phyloP scores from a whole-genome alignment of 2,888 invertebrate genomes.

The Chrysodeixis includens region DNA sequence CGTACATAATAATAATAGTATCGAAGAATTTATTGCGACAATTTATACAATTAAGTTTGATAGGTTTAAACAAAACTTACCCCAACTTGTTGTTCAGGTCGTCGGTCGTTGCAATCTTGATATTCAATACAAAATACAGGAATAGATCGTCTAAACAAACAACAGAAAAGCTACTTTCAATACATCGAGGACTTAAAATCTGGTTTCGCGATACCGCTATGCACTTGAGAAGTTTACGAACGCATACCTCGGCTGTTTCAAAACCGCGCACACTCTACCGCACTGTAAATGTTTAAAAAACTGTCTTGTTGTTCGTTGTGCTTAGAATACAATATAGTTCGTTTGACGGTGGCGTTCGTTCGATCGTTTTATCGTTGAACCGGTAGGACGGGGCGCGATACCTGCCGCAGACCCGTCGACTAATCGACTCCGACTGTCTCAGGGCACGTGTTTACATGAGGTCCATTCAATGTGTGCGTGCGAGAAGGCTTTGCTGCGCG shows the following conservation, averaged over 20 bases:
- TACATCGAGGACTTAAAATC: conserved; percentile 74
- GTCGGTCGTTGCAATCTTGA: conserved; percentile 51
- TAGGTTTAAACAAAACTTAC: conserved; percentile 2
- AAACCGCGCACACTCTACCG: conserved; percentile 58
- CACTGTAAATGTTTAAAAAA: conserved; percentile 58
- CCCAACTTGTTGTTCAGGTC: conserved; percentile 64
- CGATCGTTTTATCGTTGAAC: conserved; percentile 85
- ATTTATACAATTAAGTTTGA: conserved; percentile 1
- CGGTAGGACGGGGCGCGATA: conserved; percentile 78
- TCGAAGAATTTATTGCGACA: too few species aligned
- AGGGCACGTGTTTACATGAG: conserved; percentile 69
- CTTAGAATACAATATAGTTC: conserved; percentile 69
- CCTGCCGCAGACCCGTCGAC: conserved; percentile 78
- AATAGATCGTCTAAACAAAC: conserved; percentile 62
- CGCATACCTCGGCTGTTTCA: conserved; percentile 60
- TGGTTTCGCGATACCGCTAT: conserved; percentile 81
- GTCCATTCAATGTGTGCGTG: conserved; percentile 65
- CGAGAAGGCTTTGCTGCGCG: conserved; percentile 74
- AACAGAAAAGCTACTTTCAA: conserved; percentile 71
- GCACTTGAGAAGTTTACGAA: conserved; percentile 68
- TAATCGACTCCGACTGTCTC: conserved; percentile 68
- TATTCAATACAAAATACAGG: conserved; percentile 49
- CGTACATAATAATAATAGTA: too few species aligned
- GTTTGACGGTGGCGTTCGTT: conserved; percentile 80
- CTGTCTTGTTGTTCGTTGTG: conserved; percentile 52